phyloP scores from a whole-genome alignment of 2,888 invertebrate genomes.

The Drosophila nigricruria region DNA sequence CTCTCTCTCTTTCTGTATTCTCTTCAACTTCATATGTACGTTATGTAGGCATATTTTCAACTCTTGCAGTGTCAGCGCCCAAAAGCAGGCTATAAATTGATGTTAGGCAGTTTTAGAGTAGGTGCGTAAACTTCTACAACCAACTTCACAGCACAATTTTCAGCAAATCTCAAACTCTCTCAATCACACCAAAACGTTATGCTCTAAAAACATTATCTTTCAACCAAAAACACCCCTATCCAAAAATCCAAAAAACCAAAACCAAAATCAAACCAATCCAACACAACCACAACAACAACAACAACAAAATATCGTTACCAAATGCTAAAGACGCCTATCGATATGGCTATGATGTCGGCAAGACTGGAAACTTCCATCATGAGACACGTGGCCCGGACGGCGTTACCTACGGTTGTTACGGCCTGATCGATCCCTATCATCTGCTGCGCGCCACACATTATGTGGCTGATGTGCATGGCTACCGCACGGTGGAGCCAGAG shows the following conservation, averaged over 20 bases:
- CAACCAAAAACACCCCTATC: conserved; percentile 42
- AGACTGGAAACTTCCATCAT: conserved; percentile 92
- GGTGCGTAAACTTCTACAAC: conserved; percentile 30
- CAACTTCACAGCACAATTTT: conserved; percentile 54
- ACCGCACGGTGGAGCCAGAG: conserved; percentile 90
- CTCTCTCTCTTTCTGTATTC: neutral
- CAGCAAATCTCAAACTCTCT: conserved; percentile 34
- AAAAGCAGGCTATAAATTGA: conserved; percentile 25
- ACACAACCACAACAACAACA: conserved; percentile 44
- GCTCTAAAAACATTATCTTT: conserved; percentile 60
- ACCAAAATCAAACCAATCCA: conserved; percentile 15
- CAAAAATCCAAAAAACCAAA: conserved; percentile 11
- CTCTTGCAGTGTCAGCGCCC: conserved; percentile 46
- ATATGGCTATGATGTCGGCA: conserved; percentile 92
- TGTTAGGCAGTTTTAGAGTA: conserved; percentile 40
- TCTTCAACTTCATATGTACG: conserved; percentile 28
- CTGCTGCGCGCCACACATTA: conserved; percentile 90
- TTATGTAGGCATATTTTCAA: conserved; percentile 26
- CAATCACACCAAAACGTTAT: conserved; percentile 44
- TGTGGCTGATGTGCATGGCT: conserved; percentile 92
- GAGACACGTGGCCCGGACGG: conserved; percentile 91
- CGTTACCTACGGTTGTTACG: conserved; percentile 93
- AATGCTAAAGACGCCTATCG: conserved; percentile 88
- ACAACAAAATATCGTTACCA: conserved; percentile 30
- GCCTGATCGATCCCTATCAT: conserved; percentile 90